Conservation (phyloP, 2,113 vertebrate species). For the Oryzias curvinotus region DNA sequence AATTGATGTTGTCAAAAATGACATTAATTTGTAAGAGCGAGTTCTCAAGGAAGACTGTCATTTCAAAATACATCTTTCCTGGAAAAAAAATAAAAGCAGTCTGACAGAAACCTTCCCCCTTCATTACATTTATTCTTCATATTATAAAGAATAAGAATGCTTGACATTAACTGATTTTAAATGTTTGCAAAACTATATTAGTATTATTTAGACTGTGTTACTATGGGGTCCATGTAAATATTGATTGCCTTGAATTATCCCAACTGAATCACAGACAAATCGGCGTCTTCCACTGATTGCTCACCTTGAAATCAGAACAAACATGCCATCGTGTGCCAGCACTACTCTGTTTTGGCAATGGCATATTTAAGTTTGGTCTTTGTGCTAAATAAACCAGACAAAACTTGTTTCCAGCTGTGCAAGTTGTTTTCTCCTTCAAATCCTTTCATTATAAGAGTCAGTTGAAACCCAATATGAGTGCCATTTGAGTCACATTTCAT, state of each 20-base stretch:
- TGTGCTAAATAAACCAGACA: slow-evolving; percentile 42
- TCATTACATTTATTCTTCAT: not conserved
- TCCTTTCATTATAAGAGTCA: not conserved
- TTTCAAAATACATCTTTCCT: too few relatives aligned
- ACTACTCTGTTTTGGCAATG: slow-evolving; percentile 4
- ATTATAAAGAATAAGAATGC: not conserved
- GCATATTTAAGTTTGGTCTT: slow-evolving; percentile 37
- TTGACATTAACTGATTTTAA: too few relatives aligned
- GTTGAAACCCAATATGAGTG: not conserved
- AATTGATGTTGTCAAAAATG: too few relatives aligned
- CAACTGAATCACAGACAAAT: slow-evolving; percentile 25
- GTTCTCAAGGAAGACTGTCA: too few relatives aligned
- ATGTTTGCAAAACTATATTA: not conserved
- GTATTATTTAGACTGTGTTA: not conserved
- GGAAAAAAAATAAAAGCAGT: not conserved
- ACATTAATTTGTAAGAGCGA: too few relatives aligned
- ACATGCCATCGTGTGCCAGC: slow-evolving; percentile 21
- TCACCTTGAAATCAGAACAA: slow-evolving; percentile 55
- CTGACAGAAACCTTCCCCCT: not conserved
- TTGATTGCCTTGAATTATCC: slow-evolving; percentile 18
- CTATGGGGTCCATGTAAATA: not conserved
- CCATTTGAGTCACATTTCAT: not conserved
- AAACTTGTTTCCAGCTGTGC: slow-evolving; percentile 13
- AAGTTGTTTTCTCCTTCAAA: not conserved
- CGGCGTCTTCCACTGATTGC: slow-evolving; percentile 15